A percentile compares a stretch with the other conserved stretches of the same genome.
These are phyloP conservation scores for Liposcelis brunnea DNA, from an alignment of 2,888 invertebrate species.

Conservation along the genomic window DNA sequence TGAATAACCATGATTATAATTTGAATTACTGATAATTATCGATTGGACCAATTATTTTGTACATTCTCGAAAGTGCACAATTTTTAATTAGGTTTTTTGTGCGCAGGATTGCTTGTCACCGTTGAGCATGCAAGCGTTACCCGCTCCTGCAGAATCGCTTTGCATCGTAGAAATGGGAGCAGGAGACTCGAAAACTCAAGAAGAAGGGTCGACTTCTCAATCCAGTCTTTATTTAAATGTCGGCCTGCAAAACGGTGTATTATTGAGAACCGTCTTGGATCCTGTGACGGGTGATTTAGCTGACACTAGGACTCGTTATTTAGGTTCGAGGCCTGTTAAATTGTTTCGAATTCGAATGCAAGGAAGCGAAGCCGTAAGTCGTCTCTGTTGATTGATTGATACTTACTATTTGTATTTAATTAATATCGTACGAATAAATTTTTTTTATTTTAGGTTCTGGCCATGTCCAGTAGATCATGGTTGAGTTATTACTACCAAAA, in stretches of 20 bases:
- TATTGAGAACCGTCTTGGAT: constrained; percentile 84
- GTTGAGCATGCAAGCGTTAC: constrained; percentile 90
- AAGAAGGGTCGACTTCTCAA: constrained; percentile 37
- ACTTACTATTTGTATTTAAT: neutral
- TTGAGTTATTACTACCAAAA: constrained; percentile 97
- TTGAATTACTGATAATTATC: constrained; percentile 4
- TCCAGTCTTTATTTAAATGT: constrained; percentile 78
- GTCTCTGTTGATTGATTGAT: constrained; percentile 6
- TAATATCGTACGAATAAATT: neutral
- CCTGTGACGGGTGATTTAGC: constrained; percentile 91
- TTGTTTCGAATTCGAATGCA: constrained; percentile 92
- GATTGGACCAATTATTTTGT: constrained; percentile 7
- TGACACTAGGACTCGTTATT: constrained; percentile 90
- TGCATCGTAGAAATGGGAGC: constrained; percentile 90
- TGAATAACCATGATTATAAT: constrained; percentile 13
- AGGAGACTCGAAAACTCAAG: constrained; percentile 36
- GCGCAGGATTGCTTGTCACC: constrained; percentile 78
- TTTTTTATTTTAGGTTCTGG: constrained; percentile 41
- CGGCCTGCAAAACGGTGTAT: constrained; percentile 90
- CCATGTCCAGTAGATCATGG: constrained; percentile 97
- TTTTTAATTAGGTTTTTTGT: constrained; percentile 7
- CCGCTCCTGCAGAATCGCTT: constrained; percentile 88
- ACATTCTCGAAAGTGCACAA: constrained; percentile 1
- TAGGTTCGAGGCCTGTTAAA: constrained; percentile 91
- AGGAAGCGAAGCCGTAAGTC: constrained; percentile 72